Percentiles rank a stretch among this genome's conserved stretches.
phyloP scores from a whole-genome alignment of 92 coral and sea anemone species.

The Palythoa heliodiscus region DNA sequence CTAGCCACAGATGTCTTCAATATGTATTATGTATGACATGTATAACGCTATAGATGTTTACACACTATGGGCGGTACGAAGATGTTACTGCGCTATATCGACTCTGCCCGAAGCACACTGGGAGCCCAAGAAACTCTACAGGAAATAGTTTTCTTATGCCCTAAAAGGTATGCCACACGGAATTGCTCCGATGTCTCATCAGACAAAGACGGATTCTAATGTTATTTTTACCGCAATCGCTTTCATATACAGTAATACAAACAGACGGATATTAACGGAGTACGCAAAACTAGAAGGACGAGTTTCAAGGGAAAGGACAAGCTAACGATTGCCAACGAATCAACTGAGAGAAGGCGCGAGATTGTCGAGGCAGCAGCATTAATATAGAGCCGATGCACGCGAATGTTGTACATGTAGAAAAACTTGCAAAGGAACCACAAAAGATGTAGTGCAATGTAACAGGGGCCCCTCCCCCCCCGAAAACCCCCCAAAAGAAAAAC shows the following conservation, averaged over 20 bases:
- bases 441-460: too few relatives aligned
- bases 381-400: too few relatives aligned
- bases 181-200: background rate
- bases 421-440: too few relatives aligned
- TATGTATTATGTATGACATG: too few relatives aligned
- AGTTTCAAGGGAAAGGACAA: conserved; percentile 9
- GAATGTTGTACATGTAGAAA: too few relatives aligned
- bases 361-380: too few relatives aligned
- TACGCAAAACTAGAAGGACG: background rate
- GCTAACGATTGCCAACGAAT: too few relatives aligned
- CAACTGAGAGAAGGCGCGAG: too few relatives aligned
- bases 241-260: background rate
- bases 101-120: background rate
- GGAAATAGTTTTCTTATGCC: conserved; percentile 5
- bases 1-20: background rate
- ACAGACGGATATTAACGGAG: conserved; percentile 8
- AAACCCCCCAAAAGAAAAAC: too few relatives aligned
- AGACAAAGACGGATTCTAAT: background rate
- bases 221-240: conserved; percentile 5
- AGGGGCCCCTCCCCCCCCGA: too few relatives aligned
- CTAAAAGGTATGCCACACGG: conserved; percentile 1
- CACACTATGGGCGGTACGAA: conserved; percentile 9
- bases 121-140: conserved; percentile 22
- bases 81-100: background rate
- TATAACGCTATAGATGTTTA: background rate